Evolutionary conservation across 2,113 vertebrate species (phyloP).

Genomic region (Tragulus kanchil): DNA sequence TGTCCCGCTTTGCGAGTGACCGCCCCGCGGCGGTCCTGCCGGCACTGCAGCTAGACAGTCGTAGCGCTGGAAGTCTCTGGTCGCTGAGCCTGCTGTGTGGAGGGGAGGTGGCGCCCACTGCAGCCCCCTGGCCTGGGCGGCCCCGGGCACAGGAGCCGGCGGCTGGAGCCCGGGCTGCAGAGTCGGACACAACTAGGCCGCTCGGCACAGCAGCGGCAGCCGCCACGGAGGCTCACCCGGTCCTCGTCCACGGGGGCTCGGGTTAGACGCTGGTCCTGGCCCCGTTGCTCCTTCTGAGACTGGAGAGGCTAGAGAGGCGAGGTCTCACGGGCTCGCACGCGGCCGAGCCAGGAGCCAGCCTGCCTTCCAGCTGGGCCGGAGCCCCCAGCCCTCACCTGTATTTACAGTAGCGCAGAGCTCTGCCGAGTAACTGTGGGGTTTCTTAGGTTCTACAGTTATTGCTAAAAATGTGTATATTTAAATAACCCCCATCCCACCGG

Average conservation of each 20-base stretch:
- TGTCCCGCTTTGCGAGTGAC: no score
- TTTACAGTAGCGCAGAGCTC: not conserved
- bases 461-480: conserved; percentile 18
- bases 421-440: not conserved
- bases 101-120: not conserved
- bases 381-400: not conserved
- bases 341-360: conserved; percentile 15
- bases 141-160: not conserved
- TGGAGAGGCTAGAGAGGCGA: not conserved
- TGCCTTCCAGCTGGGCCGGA: not conserved
- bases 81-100: not conserved
- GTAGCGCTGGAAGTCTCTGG: not conserved
- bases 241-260: not conserved
- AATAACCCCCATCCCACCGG: not conserved
- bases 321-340: not conserved
- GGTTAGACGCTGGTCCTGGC: not conserved
- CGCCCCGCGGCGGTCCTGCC: not conserved
- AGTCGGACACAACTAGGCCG: accelerated
- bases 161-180: not conserved
- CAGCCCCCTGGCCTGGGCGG: not conserved
- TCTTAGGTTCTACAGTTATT: not conserved
- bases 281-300: not conserved
- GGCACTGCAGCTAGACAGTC: not conserved
- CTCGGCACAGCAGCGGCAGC: not conserved
- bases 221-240: accelerated